Percentiles rank a stretch among this genome's conserved stretches.
These are phyloP conservation scores for Rhinolophus sinicus DNA, from an alignment of 2,113 vertebrate genomes.

Conservation along the genomic window DNA sequence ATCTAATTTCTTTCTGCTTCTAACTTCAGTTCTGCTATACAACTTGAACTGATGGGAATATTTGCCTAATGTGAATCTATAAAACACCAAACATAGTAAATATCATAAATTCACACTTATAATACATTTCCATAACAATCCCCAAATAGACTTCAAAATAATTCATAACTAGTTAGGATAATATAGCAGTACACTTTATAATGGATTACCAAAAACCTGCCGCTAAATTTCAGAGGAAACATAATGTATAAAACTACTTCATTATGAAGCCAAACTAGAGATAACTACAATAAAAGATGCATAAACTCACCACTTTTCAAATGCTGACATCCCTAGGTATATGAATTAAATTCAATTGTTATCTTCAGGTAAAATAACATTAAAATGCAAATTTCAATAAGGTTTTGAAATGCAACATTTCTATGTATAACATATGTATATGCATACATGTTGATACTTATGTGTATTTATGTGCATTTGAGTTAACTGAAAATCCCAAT, in stretches of 20 bases:
- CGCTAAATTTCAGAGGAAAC: background rate
- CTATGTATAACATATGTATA: background rate
- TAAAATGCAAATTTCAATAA: background rate
- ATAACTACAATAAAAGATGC: background rate
- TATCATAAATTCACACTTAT: slow-evolving; percentile 50
- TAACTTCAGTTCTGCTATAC: slow-evolving; percentile 22
- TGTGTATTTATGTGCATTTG: background rate
- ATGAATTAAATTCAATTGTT: background rate
- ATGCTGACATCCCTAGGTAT: background rate
- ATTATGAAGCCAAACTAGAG: background rate
- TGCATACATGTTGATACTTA: background rate
- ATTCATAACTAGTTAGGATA: slow-evolving; percentile 12
- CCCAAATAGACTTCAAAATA: slow-evolving; percentile 17
- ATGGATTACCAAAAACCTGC: background rate
- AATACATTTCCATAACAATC: slow-evolving; percentile 30
- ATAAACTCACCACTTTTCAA: background rate
- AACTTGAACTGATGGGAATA: slow-evolving; percentile 18
- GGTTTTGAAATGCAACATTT: background rate
- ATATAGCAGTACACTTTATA: background rate
- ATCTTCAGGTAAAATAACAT: background rate
- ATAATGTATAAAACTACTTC: background rate
- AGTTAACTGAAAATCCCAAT: background rate
- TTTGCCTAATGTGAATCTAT: slow-evolving; percentile 54
- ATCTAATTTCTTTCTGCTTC: slow-evolving; percentile 37
- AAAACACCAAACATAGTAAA: slow-evolving; percentile 52